Evolutionary conservation across 2,113 vertebrate genomes (phyloP).

Genomic region (Urocynchramus pylzowi): DNA sequence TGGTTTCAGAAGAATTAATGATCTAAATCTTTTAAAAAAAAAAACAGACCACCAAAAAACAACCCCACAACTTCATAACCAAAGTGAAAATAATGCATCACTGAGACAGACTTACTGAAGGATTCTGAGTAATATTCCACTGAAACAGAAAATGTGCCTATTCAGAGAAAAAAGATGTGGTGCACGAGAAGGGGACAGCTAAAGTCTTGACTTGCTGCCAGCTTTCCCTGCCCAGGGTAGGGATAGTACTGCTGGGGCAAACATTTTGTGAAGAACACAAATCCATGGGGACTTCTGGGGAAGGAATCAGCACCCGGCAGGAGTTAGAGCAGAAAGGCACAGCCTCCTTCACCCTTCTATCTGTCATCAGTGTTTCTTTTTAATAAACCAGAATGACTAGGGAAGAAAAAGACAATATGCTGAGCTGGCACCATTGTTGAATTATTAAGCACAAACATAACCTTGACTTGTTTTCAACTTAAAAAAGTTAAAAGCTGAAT

Average conservation of each 20-base stretch:
- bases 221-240: not conserved
- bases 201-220: not conserved
- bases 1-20: not conserved
- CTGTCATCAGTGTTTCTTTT: conserved; percentile 29
- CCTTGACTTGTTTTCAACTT: conserved; percentile 60
- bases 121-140: not conserved
- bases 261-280: not conserved
- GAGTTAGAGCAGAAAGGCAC: conserved; percentile 24
- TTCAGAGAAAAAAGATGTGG: not conserved
- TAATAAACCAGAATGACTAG: conserved; percentile 41
- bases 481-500: conserved; percentile 1
- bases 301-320: not conserved
- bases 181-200: not conserved
- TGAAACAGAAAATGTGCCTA: not conserved
- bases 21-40: not conserved
- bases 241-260: not conserved
- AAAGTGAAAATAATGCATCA: not conserved
- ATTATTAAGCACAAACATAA: conserved; percentile 59
- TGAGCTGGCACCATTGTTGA: conserved; percentile 43
- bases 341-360: not conserved
- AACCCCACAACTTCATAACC: not conserved
- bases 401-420: conserved; percentile 39
- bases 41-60: not conserved
- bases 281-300: not conserved
- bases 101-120: not conserved